Evolutionary conservation across 2,797 vertebrate genomes (phyloP).

Genomic region (Manis crassicaudata): DNA sequence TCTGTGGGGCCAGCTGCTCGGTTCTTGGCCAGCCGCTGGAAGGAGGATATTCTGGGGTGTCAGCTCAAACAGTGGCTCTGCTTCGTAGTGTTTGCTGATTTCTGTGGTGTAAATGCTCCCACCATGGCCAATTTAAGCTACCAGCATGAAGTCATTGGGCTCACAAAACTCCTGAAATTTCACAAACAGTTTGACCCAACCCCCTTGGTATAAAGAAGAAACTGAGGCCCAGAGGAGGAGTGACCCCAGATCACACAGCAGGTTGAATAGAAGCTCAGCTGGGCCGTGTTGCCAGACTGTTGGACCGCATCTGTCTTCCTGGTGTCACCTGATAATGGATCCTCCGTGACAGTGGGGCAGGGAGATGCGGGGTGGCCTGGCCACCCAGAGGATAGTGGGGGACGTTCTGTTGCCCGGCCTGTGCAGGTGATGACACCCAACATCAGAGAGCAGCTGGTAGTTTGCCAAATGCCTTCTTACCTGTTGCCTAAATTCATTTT

Average conservation of each 20-base stretch:
- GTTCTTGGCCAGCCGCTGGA: not conserved
- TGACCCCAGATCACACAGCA: not conserved
- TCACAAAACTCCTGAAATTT: not conserved
- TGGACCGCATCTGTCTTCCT: not conserved
- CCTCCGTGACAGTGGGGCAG: not conserved
- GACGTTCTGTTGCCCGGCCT: not conserved
- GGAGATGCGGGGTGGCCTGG: not conserved
- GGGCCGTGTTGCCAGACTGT: not conserved
- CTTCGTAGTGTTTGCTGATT: not conserved
- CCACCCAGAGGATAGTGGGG: not conserved
- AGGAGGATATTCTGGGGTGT: not conserved
- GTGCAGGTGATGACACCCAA: not conserved
- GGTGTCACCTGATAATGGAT: not conserved
- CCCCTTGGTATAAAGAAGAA: not conserved
- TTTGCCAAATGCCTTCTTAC: not conserved
- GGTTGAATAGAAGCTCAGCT: not conserved
- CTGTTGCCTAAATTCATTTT: not conserved
- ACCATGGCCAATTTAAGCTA: not conserved
- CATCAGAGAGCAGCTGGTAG: not conserved
- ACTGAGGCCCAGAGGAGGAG: not conserved
- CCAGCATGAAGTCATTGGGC: not conserved
- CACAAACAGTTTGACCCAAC: not conserved
- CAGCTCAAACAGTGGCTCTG: not conserved
- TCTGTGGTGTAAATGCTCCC: constrained; percentile 18
- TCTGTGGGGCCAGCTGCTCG: constrained; percentile 55